A percentile compares a stretch with the other conserved stretches of the same genome.
These are phyloP conservation scores for Cetoscarus ocellatus DNA, from an alignment of 2,797 vertebrate genomes.

Conservation along the genomic window DNA sequence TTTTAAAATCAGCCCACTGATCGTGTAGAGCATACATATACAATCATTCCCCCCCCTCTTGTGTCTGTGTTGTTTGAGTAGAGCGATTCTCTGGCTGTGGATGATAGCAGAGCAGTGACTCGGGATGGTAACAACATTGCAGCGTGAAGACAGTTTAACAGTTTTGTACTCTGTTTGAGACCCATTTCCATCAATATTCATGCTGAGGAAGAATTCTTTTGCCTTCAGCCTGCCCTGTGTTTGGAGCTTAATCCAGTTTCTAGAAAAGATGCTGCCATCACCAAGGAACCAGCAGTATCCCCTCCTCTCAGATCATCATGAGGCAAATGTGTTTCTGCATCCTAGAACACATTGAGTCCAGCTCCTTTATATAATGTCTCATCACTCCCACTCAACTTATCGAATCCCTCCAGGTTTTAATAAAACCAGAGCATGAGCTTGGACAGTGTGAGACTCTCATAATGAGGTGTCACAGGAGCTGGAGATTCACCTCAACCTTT, in stretches of 20 bases:
- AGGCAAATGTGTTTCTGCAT: conserved; percentile 47
- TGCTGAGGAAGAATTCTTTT: conserved; percentile 50
- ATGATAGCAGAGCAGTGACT: conserved; percentile 28
- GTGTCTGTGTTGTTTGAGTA: conserved; percentile 44
- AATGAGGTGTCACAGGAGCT: conserved; percentile 71
- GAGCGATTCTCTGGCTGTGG: conserved; percentile 56
- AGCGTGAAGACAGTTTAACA: conserved; percentile 63
- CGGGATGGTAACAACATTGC: conserved; percentile 49
- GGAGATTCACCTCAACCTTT: conserved; percentile 76
- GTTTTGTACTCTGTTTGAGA: conserved; percentile 62
- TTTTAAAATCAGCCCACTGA: conserved; percentile 24
- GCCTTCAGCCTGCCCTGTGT: conserved; percentile 57
- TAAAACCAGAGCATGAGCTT: conserved; percentile 44
- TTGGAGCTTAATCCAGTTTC: conserved; percentile 64
- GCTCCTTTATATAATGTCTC: conserved; percentile 50
- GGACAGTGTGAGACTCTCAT: conserved; percentile 56
- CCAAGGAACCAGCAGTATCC: conserved; percentile 21
- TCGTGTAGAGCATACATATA: conserved; percentile 26
- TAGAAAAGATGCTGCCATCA: conserved; percentile 58
- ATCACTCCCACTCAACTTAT: conserved; percentile 55
- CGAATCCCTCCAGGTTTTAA: conserved; percentile 52
- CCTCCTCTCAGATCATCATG: conserved; percentile 19
- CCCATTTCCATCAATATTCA: conserved; percentile 71
- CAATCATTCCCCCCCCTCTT: conserved; percentile 18
- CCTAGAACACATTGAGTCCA: conserved; percentile 40